Conservation (phyloP, 2,888 invertebrate genomes). For the Chymomyza fuscimana region DNA sequence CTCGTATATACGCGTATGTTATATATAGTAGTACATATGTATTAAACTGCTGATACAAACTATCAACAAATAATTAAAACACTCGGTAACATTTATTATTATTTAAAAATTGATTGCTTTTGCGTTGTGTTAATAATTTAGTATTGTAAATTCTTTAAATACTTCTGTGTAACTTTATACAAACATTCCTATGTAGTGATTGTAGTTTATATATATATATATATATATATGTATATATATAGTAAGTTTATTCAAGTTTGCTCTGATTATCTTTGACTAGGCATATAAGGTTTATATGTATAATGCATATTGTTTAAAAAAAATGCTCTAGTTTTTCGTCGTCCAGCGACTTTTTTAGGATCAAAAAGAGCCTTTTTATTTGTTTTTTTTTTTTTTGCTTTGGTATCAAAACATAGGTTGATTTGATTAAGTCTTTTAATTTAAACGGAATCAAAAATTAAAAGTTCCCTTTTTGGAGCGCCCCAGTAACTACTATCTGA, state of each 20-base stretch:
- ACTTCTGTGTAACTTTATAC: slow-evolving; percentile 5
- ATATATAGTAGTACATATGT: slow-evolving; percentile 10
- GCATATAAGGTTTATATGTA: slow-evolving; percentile 12
- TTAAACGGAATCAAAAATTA: slow-evolving; percentile 17
- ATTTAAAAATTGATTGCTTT: slow-evolving; percentile 70
- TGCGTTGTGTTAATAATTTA: slow-evolving; percentile 65
- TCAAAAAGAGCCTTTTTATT: not conserved
- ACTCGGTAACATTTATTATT: slow-evolving; percentile 60
- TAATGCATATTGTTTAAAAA: slow-evolving; percentile 24
- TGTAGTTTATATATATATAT: slow-evolving; percentile 34
- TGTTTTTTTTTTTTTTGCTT: not conserved
- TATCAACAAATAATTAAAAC: slow-evolving; percentile 40
- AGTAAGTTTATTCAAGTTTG: slow-evolving; percentile 27
- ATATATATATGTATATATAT: slow-evolving; percentile 46
- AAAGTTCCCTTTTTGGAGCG: slow-evolving; percentile 11
- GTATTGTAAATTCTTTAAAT: not conserved
- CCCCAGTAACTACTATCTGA: not conserved
- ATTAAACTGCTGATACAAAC: slow-evolving; percentile 16
- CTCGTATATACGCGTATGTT: slow-evolving; percentile 19
- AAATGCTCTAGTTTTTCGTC: slow-evolving; percentile 50
- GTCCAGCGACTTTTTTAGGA: slow-evolving; percentile 67
- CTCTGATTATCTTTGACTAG: slow-evolving; percentile 50
- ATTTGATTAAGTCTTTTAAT: slow-evolving; percentile 10
- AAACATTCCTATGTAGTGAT: slow-evolving; percentile 48
- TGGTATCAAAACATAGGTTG: not conserved